A percentile compares a stretch with the other conserved stretches of the same genome.
Evolutionary conservation across 2,888 invertebrate species (phyloP).

Genomic region (Timema podura): DNA sequence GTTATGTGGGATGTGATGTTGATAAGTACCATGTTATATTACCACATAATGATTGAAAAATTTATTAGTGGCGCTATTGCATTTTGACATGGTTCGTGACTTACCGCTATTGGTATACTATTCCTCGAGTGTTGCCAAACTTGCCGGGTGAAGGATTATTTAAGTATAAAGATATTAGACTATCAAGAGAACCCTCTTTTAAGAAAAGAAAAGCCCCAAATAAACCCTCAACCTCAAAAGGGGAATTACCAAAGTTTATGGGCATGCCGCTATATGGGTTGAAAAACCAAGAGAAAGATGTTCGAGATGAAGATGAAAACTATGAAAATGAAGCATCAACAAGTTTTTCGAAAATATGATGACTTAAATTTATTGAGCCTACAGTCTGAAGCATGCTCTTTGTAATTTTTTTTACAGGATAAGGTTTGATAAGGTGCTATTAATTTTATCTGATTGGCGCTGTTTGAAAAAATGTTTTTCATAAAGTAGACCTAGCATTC

Average conservation of each 20-base stretch:
- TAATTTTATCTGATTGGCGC: no score
- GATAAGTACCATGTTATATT: slow-evolving; percentile 86
- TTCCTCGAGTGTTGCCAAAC: slow-evolving; percentile 59
- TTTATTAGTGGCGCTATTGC: slow-evolving; percentile 84
- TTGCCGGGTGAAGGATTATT: slow-evolving; percentile 76
- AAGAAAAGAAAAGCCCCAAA: slow-evolving; percentile 35
- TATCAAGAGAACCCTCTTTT: slow-evolving; percentile 35
- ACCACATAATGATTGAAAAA: slow-evolving; percentile 95
- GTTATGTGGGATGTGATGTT: slow-evolving; percentile 96
- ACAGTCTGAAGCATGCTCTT: no score
- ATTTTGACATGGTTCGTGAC: slow-evolving; percentile 87
- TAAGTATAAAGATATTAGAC: slow-evolving; percentile 63
- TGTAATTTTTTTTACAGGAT: no score
- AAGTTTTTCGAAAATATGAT: no score
- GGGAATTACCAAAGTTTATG: slow-evolving; percentile 67
- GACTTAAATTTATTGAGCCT: no score
- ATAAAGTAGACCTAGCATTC: no score
- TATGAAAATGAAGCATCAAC: not conserved
- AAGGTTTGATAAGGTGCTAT: no score
- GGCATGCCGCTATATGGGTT: slow-evolving; percentile 67
- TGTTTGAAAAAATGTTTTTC: no score
- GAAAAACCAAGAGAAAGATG: slow-evolving; percentile 35
- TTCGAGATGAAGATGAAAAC: slow-evolving; percentile 27
- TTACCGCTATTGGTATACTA: slow-evolving; percentile 74
- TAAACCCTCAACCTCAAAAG: slow-evolving; percentile 38